These are phyloP conservation scores for Rhagonycha fulva DNA, from an alignment of 2,888 invertebrate species.

Conservation along the genomic window DNA sequence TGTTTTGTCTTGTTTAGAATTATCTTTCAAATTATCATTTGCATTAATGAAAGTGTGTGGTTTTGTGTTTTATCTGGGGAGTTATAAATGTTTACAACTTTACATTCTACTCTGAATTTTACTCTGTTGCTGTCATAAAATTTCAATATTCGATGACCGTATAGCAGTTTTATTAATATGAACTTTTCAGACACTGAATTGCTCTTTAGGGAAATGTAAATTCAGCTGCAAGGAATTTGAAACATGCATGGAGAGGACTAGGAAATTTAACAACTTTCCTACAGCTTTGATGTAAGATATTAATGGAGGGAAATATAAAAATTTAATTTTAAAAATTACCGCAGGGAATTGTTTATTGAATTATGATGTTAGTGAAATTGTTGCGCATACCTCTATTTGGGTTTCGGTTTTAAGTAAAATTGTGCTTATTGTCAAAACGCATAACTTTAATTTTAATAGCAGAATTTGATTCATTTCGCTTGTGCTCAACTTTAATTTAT, in stretches of 20 bases:
- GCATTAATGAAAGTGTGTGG: slow-evolving; percentile 28
- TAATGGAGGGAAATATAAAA: not conserved
- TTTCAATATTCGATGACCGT: slow-evolving; percentile 44
- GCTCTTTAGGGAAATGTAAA: slow-evolving; percentile 34
- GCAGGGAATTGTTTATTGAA: not conserved
- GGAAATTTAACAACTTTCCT: slow-evolving; percentile 15
- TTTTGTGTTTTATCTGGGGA: slow-evolving; percentile 26
- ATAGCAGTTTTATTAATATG: slow-evolving; percentile 39
- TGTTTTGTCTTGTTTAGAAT: slow-evolving; percentile 22
- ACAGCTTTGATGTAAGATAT: not conserved
- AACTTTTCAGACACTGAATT: slow-evolving; percentile 35
- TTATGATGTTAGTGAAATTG: not conserved
- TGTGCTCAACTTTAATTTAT: no score
- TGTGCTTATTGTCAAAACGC: not conserved
- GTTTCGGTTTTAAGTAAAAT: not conserved
- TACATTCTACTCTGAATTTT: slow-evolving; percentile 40
- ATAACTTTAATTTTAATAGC: no score
- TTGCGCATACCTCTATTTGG: not conserved
- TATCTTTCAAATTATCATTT: slow-evolving; percentile 24
- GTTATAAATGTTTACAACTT: slow-evolving; percentile 33
- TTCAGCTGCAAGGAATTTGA: slow-evolving; percentile 32
- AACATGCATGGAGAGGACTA: slow-evolving; percentile 19
- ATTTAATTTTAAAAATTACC: not conserved
- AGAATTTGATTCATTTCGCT: no score
- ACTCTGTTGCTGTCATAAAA: slow-evolving; percentile 46